Evolutionary conservation across 2,113 vertebrate species (phyloP), one percentile per base, ranked within the genome.

Genomic region (Aldabrachelys gigantea): DNA sequence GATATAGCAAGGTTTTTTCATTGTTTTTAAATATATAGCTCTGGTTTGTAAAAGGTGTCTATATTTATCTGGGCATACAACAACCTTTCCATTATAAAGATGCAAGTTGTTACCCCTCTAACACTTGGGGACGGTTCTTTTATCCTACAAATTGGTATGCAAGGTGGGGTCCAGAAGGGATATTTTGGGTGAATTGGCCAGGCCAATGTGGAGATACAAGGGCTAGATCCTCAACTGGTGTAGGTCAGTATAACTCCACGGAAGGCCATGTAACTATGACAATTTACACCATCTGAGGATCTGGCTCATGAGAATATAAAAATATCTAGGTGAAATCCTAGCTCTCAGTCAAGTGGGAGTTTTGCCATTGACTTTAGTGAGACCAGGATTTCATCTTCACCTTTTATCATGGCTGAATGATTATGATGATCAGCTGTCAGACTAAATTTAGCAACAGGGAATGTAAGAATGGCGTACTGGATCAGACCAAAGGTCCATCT

Each of bases 181-280:
- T 44, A 65, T 47, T 84, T 35, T 13, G 3, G 8, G 16, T 57
- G 38, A 56, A 82, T 17, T 41, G 24, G 25, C 53, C 25, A 31
- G 10, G 80, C 12, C 80, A 38, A n/a, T 38, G 50, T 4, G 72
- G 87, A 44, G 80, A 47, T 7, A 35, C 3, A 3, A 29, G 52
- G 38, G 72, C 38, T 24, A 41, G 22, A 44, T 76, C 21, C 22
- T 41, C 38, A 44, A 24, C 38, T 24, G 21, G 10, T 25, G 38
- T 24, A 41, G 41, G 38, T 44, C 41, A 44, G 38, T 24, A 24
- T 44, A 12, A 21, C 10, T 0, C 82, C 57, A n/a, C n/a, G 1
- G 2, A 1, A 44, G 21, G 44, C 10, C n/a, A 22, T n/a, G 47
- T 0, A 1, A 3, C 54, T 29, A 72, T 0, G 0, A n/a, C 62